Percentiles rank a stretch among this genome's conserved stretches.
phyloP scores from a whole-genome alignment of 2,888 invertebrate genomes.

The Pheosia tremula region DNA sequence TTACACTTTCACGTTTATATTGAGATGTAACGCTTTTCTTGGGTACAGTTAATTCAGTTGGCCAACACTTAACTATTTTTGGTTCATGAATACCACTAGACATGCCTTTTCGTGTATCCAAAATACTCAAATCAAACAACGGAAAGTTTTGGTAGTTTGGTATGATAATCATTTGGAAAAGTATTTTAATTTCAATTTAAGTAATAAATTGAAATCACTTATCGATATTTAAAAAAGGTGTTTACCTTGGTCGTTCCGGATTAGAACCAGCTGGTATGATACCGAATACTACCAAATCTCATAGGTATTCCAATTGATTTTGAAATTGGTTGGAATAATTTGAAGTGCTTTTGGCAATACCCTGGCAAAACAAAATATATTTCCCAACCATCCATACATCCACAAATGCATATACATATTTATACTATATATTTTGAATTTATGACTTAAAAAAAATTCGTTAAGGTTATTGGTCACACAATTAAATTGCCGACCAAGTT shows the following conservation, averaged over 20 bases:
- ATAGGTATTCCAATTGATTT: constrained; percentile 1
- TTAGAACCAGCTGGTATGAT: neutral
- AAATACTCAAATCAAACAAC: constrained; percentile 2
- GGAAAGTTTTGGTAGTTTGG: too few species aligned
- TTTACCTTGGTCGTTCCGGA: too few species aligned
- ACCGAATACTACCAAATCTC: neutral
- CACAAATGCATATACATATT: too few species aligned
- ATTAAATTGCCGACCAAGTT: neutral
- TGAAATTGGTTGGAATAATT: neutral
- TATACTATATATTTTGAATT: too few species aligned
- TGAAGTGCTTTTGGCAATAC: neutral
- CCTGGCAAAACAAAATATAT: neutral
- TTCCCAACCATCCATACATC: too few species aligned
- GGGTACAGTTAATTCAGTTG: too few species aligned
- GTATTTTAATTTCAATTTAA: neutral
- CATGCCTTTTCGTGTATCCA: neutral
- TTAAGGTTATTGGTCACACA: too few species aligned
- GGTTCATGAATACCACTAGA: neutral
- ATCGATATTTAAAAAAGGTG: too few species aligned
- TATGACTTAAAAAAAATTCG: too few species aligned
- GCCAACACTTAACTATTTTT: neutral
- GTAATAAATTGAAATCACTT: neutral
- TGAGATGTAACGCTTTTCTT: too few species aligned
- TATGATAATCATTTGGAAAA: neutral
- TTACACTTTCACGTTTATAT: too few species aligned